These are phyloP conservation scores for Cheilosia variabilis DNA, from an alignment of 2,888 invertebrate genomes.

Conservation along the genomic window DNA sequence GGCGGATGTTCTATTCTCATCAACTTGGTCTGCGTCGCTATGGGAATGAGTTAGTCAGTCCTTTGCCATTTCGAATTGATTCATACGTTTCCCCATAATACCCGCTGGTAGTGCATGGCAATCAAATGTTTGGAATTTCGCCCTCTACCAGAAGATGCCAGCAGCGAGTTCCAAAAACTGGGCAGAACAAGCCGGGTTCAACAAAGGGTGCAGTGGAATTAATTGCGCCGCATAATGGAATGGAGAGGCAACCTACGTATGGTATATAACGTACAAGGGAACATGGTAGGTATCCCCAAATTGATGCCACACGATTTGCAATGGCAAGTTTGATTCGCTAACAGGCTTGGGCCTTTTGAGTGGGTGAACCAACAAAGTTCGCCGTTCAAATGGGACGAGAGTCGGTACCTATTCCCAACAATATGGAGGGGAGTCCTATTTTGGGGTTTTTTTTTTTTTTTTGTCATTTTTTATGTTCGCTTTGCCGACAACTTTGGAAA, in stretches of 20 bases:
- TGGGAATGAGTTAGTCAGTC: constrained; percentile 23
- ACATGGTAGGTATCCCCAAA: constrained; percentile 30
- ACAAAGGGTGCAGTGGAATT: constrained; percentile 60
- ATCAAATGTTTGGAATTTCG: constrained; percentile 69
- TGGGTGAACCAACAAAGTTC: constrained; percentile 59
- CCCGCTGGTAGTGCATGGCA: constrained; percentile 15
- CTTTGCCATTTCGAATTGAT: constrained; percentile 56
- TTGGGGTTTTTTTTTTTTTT: constrained; percentile 3
- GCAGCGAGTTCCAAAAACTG: constrained; percentile 11
- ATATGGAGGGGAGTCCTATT: constrained; percentile 23
- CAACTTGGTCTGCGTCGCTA: constrained; percentile 21
- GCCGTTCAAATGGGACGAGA: constrained; percentile 35
- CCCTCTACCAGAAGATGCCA: constrained; percentile 44
- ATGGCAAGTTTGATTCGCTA: constrained; percentile 48
- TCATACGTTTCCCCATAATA: constrained; percentile 44
- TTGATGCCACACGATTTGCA: constrained; percentile 53
- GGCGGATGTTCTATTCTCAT: constrained; percentile 58
- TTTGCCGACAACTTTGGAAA: constrained; percentile 57
- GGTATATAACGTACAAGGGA: not conserved
- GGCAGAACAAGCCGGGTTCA: constrained; percentile 21
- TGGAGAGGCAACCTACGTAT: not conserved
- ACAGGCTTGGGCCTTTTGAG: constrained; percentile 42
- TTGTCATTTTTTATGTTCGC: not conserved
- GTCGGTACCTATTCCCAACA: not conserved
- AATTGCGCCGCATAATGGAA: constrained; percentile 68